A percentile compares a stretch with the other conserved stretches of the same genome.
phyloP scores from a whole-genome alignment of 37 sponge, comb jelly and placozoan genomes.

The Trichoplax adhaerens region DNA sequence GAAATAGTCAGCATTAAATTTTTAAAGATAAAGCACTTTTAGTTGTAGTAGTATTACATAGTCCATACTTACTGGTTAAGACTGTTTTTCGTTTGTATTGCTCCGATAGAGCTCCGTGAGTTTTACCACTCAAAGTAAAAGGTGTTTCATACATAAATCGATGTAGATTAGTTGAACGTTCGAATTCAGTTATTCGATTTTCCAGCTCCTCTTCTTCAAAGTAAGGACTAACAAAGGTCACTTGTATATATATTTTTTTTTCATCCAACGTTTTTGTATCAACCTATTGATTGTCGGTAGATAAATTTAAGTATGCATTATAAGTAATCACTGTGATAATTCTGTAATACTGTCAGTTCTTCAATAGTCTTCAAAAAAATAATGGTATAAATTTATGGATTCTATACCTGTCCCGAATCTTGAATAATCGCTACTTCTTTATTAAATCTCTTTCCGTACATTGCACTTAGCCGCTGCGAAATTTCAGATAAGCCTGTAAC shows the following conservation, averaged over 20 bases:
- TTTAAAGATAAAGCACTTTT: no score
- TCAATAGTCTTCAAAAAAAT: background rate
- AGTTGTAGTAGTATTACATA: background rate
- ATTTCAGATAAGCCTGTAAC: conserved; percentile 61
- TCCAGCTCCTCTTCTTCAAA: conserved; percentile 40
- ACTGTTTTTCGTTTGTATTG: conserved; percentile 80
- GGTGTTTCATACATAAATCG: conserved; percentile 76
- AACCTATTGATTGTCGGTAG: conserved; percentile 25
- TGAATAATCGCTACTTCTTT: conserved; percentile 39
- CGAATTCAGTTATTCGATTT: conserved; percentile 60
- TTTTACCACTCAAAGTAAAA: conserved; percentile 53
- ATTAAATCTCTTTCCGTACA: conserved; percentile 55
- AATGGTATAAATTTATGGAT: background rate
- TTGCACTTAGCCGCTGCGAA: conserved; percentile 33
- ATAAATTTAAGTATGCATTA: background rate
- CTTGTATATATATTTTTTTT: conserved; percentile 62
- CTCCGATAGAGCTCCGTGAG: conserved; percentile 29
- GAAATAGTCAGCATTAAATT: no score
- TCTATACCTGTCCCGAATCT: conserved; percentile 46
- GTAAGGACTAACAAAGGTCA: conserved; percentile 75
- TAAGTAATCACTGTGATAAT: background rate
- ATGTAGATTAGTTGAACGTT: conserved; percentile 44
- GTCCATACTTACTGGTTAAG: conserved; percentile 46
- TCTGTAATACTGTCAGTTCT: background rate
- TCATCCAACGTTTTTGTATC: conserved; percentile 26